These are phyloP conservation scores for Cerastoderma edule DNA, from an alignment of 2,888 invertebrate genomes.

Conservation along the genomic window DNA sequence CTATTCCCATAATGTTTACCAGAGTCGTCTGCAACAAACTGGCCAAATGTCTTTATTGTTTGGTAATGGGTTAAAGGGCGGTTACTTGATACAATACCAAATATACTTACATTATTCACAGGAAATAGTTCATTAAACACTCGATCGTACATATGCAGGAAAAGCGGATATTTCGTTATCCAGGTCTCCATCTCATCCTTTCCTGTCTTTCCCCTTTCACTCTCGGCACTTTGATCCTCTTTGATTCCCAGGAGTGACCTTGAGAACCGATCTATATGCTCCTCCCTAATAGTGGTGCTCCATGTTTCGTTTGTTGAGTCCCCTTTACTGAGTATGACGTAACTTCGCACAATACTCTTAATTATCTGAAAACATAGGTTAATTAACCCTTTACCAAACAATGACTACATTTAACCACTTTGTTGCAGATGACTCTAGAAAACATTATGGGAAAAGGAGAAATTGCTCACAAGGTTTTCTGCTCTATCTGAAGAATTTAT, in stretches of 20 bases:
- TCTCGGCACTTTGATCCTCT: constrained; percentile 22
- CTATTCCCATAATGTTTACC: no score
- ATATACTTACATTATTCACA: constrained; percentile 20
- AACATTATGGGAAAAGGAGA: background rate
- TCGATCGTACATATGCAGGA: constrained; percentile 69
- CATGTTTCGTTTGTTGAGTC: constrained; percentile 60
- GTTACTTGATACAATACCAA: no score
- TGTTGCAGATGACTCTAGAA: background rate
- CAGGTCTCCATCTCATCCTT: constrained; percentile 70
- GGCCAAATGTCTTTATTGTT: no score
- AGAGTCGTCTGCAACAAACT: no score
- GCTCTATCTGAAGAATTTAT: no score
- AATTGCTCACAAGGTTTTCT: background rate
- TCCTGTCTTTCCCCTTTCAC: constrained; percentile 33
- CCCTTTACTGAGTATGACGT: constrained; percentile 30
- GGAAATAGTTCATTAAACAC: constrained; percentile 73
- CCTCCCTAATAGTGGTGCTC: constrained; percentile 53
- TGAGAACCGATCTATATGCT: constrained; percentile 55
- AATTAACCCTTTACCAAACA: background rate
- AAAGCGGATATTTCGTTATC: constrained; percentile 70
- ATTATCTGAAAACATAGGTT: constrained; percentile 50
- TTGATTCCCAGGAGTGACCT: constrained; percentile 50
- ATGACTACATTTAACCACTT: background rate
- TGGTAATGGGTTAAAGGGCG: no score
- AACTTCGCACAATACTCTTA: constrained; percentile 35